Conservation (phyloP, 2,888 invertebrate genomes). For the Xestia xanthographa region DNA sequence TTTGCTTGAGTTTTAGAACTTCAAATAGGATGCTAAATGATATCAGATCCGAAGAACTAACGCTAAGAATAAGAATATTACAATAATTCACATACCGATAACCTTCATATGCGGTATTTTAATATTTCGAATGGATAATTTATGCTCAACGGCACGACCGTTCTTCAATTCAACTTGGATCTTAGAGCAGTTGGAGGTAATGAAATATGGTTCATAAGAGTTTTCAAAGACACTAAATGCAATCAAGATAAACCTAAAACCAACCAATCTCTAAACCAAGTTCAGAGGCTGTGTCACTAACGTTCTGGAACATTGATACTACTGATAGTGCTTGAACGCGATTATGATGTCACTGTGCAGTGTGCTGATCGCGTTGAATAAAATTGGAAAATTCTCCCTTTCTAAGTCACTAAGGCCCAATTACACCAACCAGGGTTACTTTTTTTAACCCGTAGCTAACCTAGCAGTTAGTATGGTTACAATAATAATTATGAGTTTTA, state of each 20-base stretch:
- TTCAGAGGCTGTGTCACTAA: background rate
- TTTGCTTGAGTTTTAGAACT: constrained; percentile 27
- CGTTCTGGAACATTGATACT: background rate
- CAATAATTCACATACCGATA: constrained; percentile 30
- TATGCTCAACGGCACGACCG: background rate
- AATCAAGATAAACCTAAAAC: background rate
- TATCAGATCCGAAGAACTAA: constrained; percentile 21
- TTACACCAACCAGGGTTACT: background rate
- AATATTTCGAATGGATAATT: constrained; percentile 20
- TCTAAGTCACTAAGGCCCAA: background rate
- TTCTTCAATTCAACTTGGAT: constrained; percentile 6
- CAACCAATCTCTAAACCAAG: background rate
- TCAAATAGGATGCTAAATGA: constrained; percentile 47
- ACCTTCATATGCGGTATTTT: constrained; percentile 20
- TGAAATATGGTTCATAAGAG: background rate
- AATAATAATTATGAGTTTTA: background rate
- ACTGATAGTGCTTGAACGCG: background rate
- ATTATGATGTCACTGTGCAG: background rate
- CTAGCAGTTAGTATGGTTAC: background rate
- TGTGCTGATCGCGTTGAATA: background rate
- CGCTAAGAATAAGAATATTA: constrained; percentile 35
- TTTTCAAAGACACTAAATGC: background rate
- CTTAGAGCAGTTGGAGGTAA: background rate
- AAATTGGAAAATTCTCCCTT: background rate
- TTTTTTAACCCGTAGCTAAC: background rate